Evolutionary conservation across 2,888 invertebrate genomes (phyloP), one percentile per base, ranked within the genome.

Genomic region (Aspidiotus destructor): DNA sequence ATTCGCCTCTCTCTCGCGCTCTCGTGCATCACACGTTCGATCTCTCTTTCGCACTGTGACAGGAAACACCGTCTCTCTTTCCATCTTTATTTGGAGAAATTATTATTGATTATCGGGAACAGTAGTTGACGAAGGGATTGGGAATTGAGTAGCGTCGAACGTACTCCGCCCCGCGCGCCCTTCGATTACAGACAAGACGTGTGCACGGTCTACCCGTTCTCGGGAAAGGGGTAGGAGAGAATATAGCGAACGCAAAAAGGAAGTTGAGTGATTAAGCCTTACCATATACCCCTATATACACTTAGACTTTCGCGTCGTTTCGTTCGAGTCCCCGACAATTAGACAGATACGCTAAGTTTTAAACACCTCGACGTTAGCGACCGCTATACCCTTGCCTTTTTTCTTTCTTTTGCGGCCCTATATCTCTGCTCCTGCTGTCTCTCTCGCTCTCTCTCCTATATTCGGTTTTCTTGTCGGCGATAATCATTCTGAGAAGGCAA

Each of bases 331-430:
- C 68, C 69, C 70, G 71, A 71, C 71, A 71, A 71, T 71, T 71
- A 71, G 71, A 71, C 71, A 71, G 71, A 71, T 71, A 71, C 71
- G 71, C 69, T 69, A 71, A 71, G 71, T 71, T 71, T 70, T 70
- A 71, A 71, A n/a, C n/a, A n/a, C 48, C n/a, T 48, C 48, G 48
- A 48, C 48, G 48, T 13, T n/a, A 11, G 48, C 48, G 48, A 13
- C 48, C 48, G 48, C 48, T 48, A 11, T 48, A 11, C 48, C n/a
- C 28, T 28, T 28, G 28, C n/a, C 48, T 48, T n/a, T 11, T 11
- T n/a, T 48, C 48, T 13, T 13, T n/a, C 48, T n/a, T 48, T 13
- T 48, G 11, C 48, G n/a, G 10, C 48, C 48, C 10, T 48, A 11
- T n/a, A 48, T 48, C 48, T n/a, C 48, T 48, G 48, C 48, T 11